Percentiles rank a stretch among this genome's conserved stretches.
These are phyloP conservation scores for Spialia ferax DNA, from an alignment of 2,888 invertebrate species.

Conservation along the genomic window DNA sequence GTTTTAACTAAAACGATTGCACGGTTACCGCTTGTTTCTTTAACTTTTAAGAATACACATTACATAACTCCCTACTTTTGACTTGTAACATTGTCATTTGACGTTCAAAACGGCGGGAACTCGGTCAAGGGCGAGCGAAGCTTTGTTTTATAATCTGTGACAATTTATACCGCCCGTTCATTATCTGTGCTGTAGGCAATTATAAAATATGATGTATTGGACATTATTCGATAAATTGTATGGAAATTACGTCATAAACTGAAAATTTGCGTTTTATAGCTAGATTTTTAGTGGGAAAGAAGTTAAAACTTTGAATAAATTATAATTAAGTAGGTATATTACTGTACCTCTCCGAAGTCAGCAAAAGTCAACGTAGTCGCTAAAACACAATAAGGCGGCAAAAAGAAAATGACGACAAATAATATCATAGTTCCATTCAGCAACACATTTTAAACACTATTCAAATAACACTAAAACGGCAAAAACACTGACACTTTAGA, in stretches of 20 bases:
- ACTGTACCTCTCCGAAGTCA: slow-evolving; percentile 25
- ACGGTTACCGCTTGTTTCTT: slow-evolving; percentile 35
- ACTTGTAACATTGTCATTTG: slow-evolving; percentile 38
- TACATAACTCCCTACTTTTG: slow-evolving; percentile 41
- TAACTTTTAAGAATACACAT: slow-evolving; percentile 37
- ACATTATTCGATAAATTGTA: slow-evolving; percentile 24
- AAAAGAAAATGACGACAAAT: slow-evolving; percentile 11
- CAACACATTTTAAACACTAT: slow-evolving; percentile 21
- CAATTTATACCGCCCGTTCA: slow-evolving; percentile 37
- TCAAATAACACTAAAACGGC: not conserved
- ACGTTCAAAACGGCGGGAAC: slow-evolving; percentile 44
- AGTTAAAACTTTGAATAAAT: too few species aligned
- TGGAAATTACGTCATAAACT: slow-evolving; percentile 15
- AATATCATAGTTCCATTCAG: slow-evolving; percentile 23
- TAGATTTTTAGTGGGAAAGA: not conserved
- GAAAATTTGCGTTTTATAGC: not conserved
- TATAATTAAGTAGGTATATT: not conserved
- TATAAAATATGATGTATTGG: slow-evolving; percentile 31
- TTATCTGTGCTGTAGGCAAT: slow-evolving; percentile 33
- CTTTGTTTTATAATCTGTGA: slow-evolving; percentile 40
- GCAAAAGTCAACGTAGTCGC: slow-evolving; percentile 4
- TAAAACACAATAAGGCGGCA: slow-evolving; percentile 16
- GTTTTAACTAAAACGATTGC: slow-evolving; percentile 27
- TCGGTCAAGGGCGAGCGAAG: slow-evolving; percentile 45
- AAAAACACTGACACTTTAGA: not conserved